Evolutionary conservation across 2,113 vertebrate species (phyloP).

Genomic region (Pristiophorus japonicus): DNA sequence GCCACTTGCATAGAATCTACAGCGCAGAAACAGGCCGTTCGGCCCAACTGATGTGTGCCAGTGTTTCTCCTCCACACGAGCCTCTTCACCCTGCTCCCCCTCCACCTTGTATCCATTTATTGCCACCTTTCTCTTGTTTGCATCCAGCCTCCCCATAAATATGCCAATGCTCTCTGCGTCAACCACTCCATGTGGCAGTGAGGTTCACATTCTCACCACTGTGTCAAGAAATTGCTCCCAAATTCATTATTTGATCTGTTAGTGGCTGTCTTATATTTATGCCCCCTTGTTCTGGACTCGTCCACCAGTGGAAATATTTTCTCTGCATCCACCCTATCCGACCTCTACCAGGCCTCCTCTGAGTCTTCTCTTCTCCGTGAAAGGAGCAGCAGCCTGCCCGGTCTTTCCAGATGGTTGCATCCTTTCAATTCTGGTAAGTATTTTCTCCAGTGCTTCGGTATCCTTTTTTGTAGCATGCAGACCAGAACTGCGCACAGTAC

Average conservation of each 20-base stretch:
- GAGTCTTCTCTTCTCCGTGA: too few species aligned
- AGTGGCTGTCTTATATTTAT: not conserved
- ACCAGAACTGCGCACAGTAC: too few species aligned
- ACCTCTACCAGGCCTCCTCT: too few species aligned
- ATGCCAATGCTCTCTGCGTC: not conserved
- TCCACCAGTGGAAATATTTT: not conserved
- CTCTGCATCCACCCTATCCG: not conserved
- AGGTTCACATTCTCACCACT: not conserved
- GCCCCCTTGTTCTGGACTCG: too few species aligned
- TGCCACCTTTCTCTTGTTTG: not conserved
- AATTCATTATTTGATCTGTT: not conserved
- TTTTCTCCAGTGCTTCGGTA: too few species aligned
- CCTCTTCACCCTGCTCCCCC: not conserved
- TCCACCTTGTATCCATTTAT: too few species aligned
- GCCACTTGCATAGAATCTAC: not conserved
- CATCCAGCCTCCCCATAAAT: not conserved
- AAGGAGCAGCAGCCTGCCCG: too few species aligned
- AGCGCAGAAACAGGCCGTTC: not conserved
- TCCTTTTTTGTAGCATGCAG: too few species aligned
- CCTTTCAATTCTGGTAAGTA: too few species aligned
- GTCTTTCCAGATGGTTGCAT: too few species aligned
- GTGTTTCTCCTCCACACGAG: not conserved
- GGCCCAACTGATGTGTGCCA: not conserved
- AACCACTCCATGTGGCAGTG: not conserved
- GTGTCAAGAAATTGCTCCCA: not conserved